Evolutionary conservation across 2,797 vertebrate species (phyloP), one percentile per base, ranked within the genome.

Genomic region (Chaenodraco wilsoni): DNA sequence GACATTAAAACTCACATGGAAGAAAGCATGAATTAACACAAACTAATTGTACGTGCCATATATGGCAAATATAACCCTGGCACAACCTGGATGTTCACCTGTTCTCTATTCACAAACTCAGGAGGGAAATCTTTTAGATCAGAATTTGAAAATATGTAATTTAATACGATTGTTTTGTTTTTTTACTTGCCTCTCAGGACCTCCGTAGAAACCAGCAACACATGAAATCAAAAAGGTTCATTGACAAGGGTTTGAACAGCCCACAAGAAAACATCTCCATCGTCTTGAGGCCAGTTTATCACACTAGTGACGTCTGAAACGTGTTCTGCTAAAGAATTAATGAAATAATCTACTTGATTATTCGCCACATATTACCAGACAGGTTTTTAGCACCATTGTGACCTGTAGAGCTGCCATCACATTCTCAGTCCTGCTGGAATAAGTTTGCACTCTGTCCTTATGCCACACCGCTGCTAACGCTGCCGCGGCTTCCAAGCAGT

Each of bases 161-260:
- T 37, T 37, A 37, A 9, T 37, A 27, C 33, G 2, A 37, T 37
- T 9, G 8, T 37, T 37, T 37, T 9, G 8, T 37, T 37, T 37
- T 37, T 1, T 37, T 6, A 37, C 33, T 37, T 37, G 33, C 33
- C 33, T 37, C 33, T 37, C 33, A 0, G 33, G 33, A 9, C 33
- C 33, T 37, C 33, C 8, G 33, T 37, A 37, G 8, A 37, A 90
- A 91, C 84, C 83, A 92, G 89, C 86, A 84, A 80, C 87, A 59
- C 56, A 57, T 84, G 49, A 83, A 65, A 79, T 70, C 43, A 44
- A 67, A 69, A 23, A 59, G 13, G 13, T 65, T 9, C 9, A 48
- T n/a, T 56, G 19, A 63, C 27, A n/a, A 60, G 17, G 9, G 63
- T 74, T 27, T 58, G 43, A 69, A 61, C 51, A 50, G 54, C 67